Evolutionary conservation across 2,113 vertebrate genomes (phyloP), one percentile per base, ranked within the genome.

Genomic region (Junco hyemalis): DNA sequence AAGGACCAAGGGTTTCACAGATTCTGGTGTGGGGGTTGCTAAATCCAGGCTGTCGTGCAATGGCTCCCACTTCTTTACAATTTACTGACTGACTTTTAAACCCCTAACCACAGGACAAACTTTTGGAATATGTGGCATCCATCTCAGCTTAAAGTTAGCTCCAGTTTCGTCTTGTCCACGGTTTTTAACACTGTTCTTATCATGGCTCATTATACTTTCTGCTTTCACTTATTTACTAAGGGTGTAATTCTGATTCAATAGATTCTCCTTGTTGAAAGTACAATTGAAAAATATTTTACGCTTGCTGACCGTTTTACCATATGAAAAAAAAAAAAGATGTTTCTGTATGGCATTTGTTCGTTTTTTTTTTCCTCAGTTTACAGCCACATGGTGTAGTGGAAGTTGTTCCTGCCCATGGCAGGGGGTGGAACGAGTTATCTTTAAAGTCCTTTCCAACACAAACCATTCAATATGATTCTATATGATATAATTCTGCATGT

Each of bases 371-470:
- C 36, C 26, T 59, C 42, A 13, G 14, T 71, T 54, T 68, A 70
- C 13, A 71, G 45, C 14, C 9, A 26, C 11, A 23, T 22, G 9
- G 14, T 61, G 60, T 47, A 54, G 35, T 61, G 29, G 9, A 61
- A 82, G 11, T 6, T 19, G 22, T 6, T 45, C 29, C 38, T 68
- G 61, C 5, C 38, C 29, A 18, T 4, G 7, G 18, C 8, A 48
- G 3, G 2, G 11, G 11, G 6, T 61, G 14, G 25, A 82, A 61
- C 0, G 0, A 48, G 4, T 48, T 26, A 26, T 24, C 17, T 56
- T 48, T 42, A 56, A 56, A 4, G 11, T 33, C 31, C 60, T 25
- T 33, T 54, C 47, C 22, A 47, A 35, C 16, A n/a, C 14, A 61
- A 61, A 42, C 8, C 8, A 42, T 63, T 82, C 24, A 28, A 4